phyloP scores from a whole-genome alignment of 1,140 invertebrate genomes.

The Sycobia sp. region DNA sequence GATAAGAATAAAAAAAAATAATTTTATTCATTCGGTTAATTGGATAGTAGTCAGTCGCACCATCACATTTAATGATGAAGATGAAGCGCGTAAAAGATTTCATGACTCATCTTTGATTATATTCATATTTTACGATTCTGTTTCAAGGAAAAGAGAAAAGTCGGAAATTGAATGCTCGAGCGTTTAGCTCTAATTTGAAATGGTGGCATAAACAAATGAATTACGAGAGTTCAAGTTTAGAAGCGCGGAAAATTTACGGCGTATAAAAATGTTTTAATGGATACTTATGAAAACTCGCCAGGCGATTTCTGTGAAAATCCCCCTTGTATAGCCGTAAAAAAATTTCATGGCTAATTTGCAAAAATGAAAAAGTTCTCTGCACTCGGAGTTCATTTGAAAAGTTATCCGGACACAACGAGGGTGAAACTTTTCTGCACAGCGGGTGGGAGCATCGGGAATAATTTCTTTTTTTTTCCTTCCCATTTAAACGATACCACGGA shows the following conservation, averaged over 20 bases:
- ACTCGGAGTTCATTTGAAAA: too few relatives aligned
- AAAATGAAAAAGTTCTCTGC: constrained; percentile 25
- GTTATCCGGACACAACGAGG: too few relatives aligned
- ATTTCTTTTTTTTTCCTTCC: too few relatives aligned
- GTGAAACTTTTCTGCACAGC: too few relatives aligned
- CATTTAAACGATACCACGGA: too few relatives aligned
- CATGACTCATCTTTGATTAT: neutral
- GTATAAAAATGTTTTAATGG: constrained; percentile 25
- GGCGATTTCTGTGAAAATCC: constrained; percentile 2
- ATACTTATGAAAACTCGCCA: constrained; percentile 6
- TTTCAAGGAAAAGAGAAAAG: neutral
- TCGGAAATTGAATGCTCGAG: neutral
- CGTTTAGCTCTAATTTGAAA: constrained; percentile 16
- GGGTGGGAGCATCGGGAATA: too few relatives aligned
- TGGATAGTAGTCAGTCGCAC: neutral
- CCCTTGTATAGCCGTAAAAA: constrained; percentile 12
- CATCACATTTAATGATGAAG: neutral
- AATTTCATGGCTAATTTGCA: constrained; percentile 17
- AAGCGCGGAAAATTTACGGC: constrained; percentile 15
- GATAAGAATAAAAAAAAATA: too few relatives aligned
- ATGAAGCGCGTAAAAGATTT: neutral
- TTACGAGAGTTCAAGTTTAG: constrained; percentile 13
- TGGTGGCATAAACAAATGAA: constrained; percentile 7
- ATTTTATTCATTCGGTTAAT: neutral
- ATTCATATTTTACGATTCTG: neutral